A percentile compares a stretch with the other conserved stretches of the same genome.
Conservation (phyloP, 2,113 vertebrate species). For the Hippocampus comes region DNA sequence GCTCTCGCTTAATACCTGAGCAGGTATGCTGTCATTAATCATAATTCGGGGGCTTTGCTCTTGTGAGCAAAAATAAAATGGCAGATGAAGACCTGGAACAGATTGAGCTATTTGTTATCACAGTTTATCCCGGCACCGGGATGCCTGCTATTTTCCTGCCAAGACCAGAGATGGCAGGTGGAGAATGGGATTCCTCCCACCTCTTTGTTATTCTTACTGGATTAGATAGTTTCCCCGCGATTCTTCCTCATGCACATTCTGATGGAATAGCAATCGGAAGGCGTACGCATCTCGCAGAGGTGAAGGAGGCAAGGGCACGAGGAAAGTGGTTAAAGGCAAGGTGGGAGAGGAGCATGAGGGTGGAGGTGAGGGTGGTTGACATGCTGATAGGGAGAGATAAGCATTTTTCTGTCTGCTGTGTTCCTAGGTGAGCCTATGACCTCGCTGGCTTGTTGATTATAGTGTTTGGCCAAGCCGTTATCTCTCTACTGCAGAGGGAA, state of each 20-base stretch:
- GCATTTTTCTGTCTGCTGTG: constrained; percentile 51
- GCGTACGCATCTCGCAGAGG: constrained; percentile 30
- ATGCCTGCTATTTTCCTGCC: constrained; percentile 55
- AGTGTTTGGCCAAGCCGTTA: constrained; percentile 48
- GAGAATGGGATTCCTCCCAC: constrained; percentile 64
- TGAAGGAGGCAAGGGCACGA: constrained; percentile 26
- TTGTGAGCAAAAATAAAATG: constrained; percentile 36
- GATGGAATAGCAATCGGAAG: constrained; percentile 23
- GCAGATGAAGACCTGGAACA: constrained; percentile 54
- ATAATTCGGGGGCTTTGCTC: constrained; percentile 37
- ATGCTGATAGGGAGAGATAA: constrained; percentile 58
- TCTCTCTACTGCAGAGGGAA: constrained; percentile 50
- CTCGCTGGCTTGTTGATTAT: constrained; percentile 50
- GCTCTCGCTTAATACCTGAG: constrained; percentile 19
- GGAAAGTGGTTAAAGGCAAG: constrained; percentile 28
- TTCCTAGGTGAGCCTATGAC: constrained; percentile 48
- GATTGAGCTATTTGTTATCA: constrained; percentile 69
- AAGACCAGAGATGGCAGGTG: constrained; percentile 53
- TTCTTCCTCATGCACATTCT: background rate
- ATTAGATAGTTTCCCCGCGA: constrained; percentile 33
- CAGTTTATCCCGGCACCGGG: constrained; percentile 57
- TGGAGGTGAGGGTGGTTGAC: constrained; percentile 38
- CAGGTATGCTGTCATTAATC: constrained; percentile 45
- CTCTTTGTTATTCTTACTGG: constrained; percentile 14
- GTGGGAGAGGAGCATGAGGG: constrained; percentile 24